Evolutionary conservation across 2,888 invertebrate species (phyloP), one percentile per base, ranked within the genome.

Genomic region (Melinaea marsaeus): DNA sequence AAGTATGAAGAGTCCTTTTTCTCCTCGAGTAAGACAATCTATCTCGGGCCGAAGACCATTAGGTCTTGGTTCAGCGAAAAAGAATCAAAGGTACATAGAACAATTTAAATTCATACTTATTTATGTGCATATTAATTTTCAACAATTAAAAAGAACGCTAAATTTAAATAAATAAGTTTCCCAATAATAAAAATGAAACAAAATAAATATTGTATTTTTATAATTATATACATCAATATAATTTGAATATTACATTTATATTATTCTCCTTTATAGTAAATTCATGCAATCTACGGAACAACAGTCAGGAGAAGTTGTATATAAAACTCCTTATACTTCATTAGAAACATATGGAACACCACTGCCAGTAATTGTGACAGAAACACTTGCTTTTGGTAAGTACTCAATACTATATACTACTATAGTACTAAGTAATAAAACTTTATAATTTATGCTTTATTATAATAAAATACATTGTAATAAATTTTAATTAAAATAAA

Each of bases 341-440:
- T 93, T 97, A 0, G 96, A 97, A 81, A 94, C 93, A 61, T 97
- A 94, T 88, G 97, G 97, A 0, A 91, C 94, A 37, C 93, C 96
- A 1, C 82, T 97, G 55, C 98, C 98, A 42, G 97, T 98, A 1
- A 92, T 96, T 64, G 96, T 98, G 2, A 97, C 96, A 33, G 98
- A 98, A 87, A 96, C 96, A 0, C 86, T 98, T 34, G 95, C 96
- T 55, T 95, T 96, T 85, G 93, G 95, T 74, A 95, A 95, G 79
- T 72, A 60, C 48, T 11, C 2, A 1, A 13, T 48, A 3, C n/a
- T n/a, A n/a, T n/a, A n/a, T n/a, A n/a, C n/a, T n/a, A n/a, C n/a
- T n/a, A n/a, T n/a, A n/a, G n/a, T n/a, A n/a, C n/a, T n/a, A n/a
- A n/a, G n/a, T n/a, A n/a, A n/a, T n/a, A n/a, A n/a, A n/a, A n/a